Percentiles rank a stretch among this genome's conserved stretches.
Conservation (phyloP, 2,888 invertebrate genomes). For the Ophraella communa region DNA sequence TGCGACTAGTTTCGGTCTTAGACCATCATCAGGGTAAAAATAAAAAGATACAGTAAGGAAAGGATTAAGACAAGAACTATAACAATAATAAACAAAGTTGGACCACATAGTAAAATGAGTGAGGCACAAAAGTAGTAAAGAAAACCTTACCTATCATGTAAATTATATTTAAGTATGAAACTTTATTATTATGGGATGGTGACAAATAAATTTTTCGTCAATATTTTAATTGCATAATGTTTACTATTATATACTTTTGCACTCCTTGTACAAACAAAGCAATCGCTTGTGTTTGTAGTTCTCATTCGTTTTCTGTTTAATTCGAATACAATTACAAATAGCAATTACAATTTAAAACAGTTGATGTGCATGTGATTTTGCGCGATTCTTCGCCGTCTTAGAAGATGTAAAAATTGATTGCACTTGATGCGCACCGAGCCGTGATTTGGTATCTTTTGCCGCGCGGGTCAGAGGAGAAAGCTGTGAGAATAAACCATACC, state of each 20-base stretch:
- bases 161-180: too few relatives aligned
- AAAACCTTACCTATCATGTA: too few relatives aligned
- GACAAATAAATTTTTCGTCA: too few relatives aligned
- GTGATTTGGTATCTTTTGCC: slow-evolving; percentile 4
- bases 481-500: slow-evolving; percentile 1
- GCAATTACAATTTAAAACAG: slow-evolving; percentile 6
- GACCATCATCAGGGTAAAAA: too few relatives aligned
- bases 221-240: too few relatives aligned
- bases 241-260: background rate
- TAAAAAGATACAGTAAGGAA: too few relatives aligned
- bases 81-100: too few relatives aligned
- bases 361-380: slow-evolving; percentile 11
- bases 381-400: slow-evolving; percentile 7
- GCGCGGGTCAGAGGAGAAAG: slow-evolving; percentile 23
- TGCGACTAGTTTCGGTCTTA: too few relatives aligned
- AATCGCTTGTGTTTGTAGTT: background rate
- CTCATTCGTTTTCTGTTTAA: background rate
- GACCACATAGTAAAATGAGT: too few relatives aligned
- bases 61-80: too few relatives aligned
- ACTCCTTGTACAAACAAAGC: background rate
- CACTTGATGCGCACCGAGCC: slow-evolving; percentile 31
- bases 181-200: too few relatives aligned
- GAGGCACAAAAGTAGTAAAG: too few relatives aligned
- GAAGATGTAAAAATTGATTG: slow-evolving; percentile 31
- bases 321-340: background rate